A percentile compares a stretch with the other conserved stretches of the same genome.
Evolutionary conservation across 2,113 vertebrate species (phyloP).

Genomic region (Rhinolophus sinicus): DNA sequence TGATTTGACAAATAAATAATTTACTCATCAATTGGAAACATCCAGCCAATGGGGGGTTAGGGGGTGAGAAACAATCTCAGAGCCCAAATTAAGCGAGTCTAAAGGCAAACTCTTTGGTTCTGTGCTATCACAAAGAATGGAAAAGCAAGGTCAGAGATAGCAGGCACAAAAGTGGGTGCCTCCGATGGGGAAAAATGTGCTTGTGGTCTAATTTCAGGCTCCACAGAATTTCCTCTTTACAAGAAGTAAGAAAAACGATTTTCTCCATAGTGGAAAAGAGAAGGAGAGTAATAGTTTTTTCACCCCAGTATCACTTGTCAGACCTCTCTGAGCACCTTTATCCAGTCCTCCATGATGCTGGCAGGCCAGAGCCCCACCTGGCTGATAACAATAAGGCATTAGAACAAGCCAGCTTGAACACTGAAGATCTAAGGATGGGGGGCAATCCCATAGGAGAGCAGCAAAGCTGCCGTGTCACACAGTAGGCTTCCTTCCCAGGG

Average conservation of each 20-base stretch:
- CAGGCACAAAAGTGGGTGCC: neutral
- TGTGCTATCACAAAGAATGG: neutral
- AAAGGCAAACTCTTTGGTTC: neutral
- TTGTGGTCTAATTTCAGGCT: neutral
- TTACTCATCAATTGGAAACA: neutral
- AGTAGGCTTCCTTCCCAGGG: too few species aligned
- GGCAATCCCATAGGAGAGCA: neutral
- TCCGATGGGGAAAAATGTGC: neutral
- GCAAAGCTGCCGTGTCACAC: neutral
- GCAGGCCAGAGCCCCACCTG: neutral
- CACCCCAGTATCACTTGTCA: neutral
- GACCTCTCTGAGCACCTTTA: neutral
- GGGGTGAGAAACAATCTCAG: neutral
- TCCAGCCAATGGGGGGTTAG: neutral
- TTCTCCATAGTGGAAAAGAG: neutral
- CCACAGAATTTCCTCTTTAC: neutral
- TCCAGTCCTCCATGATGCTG: too few species aligned
- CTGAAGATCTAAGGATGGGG: neutral
- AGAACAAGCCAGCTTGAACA: neutral
- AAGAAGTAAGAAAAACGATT: neutral
- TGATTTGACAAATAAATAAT: slow-evolving; percentile 54
- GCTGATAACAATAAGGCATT: neutral
- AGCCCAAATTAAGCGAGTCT: neutral
- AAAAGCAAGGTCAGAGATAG: neutral
- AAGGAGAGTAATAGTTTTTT: neutral